phyloP scores from a whole-genome alignment of 2,113 vertebrate species.

The Megalops atlanticus region DNA sequence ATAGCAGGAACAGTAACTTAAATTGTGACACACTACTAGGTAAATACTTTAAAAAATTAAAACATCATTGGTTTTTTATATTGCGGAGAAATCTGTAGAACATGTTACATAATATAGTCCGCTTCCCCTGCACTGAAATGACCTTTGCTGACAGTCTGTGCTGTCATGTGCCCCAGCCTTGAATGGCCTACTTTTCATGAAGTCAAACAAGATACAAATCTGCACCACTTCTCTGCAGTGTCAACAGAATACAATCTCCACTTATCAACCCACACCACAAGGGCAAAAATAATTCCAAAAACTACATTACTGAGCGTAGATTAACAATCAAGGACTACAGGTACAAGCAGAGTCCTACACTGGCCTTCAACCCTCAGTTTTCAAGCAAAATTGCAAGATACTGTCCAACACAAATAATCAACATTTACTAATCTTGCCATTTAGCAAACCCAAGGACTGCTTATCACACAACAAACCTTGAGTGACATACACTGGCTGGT shows the following conservation, averaged over 20 bases:
- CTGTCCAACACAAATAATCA: background rate
- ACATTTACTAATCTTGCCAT: background rate
- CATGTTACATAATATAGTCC: background rate
- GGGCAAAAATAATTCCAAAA: background rate
- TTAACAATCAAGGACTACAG: too few species aligned
- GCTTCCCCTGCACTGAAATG: background rate
- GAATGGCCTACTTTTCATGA: slow-evolving; percentile 40
- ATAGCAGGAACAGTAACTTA: too few species aligned
- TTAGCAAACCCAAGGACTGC: background rate
- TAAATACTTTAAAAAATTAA: too few species aligned
- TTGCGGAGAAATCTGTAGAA: too few species aligned
- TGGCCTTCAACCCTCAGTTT: too few species aligned
- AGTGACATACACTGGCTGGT: background rate
- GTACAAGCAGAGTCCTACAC: too few species aligned
- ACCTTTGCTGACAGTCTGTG: slow-evolving; percentile 13
- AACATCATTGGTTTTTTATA: slow-evolving; percentile 18
- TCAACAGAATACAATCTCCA: background rate
- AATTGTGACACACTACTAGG: too few species aligned
- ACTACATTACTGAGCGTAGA: background rate
- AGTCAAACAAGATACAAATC: slow-evolving; percentile 59
- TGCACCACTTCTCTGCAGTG: background rate
- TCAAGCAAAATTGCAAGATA: too few species aligned
- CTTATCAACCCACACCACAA: background rate
- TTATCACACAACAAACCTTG: background rate
- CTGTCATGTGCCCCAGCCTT: background rate